A percentile compares a stretch with the other conserved stretches of the same genome.
These are phyloP conservation scores for Tamandua tetradactyla DNA, from an alignment of 2,797 vertebrate species.

Conservation along the genomic window DNA sequence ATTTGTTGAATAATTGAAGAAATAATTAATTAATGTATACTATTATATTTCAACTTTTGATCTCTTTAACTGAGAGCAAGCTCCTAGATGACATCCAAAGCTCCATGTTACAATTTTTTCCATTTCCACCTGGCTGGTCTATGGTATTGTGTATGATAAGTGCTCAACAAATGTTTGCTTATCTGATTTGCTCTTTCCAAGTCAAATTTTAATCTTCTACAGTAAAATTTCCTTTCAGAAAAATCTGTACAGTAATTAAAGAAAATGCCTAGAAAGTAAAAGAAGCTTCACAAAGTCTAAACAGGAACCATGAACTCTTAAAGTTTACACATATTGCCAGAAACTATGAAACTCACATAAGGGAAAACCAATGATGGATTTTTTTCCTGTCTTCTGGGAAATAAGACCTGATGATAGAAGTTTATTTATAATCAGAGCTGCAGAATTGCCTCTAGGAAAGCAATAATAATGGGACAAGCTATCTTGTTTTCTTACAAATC, in stretches of 20 bases:
- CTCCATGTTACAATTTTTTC: not conserved
- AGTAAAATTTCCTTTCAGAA: constrained; percentile 28
- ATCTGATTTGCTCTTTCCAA: constrained; percentile 20
- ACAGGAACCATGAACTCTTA: constrained; percentile 47
- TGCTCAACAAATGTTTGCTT: constrained; percentile 13
- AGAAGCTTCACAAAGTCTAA: constrained; percentile 44
- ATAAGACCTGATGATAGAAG: constrained; percentile 70
- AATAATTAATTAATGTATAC: not conserved
- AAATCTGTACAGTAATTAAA: constrained; percentile 40
- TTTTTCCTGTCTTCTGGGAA: constrained; percentile 61
- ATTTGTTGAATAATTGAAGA: not conserved
- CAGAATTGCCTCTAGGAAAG: constrained; percentile 72
- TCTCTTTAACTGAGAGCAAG: not conserved
- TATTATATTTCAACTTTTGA: not conserved
- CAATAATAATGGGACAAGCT: constrained; percentile 27
- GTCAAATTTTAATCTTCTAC: constrained; percentile 25
- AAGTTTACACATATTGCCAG: constrained; percentile 34
- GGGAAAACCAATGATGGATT: constrained; percentile 59
- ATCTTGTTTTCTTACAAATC: constrained; percentile 54
- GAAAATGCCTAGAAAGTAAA: not conserved
- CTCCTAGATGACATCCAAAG: not conserved
- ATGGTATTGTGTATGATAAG: not conserved
- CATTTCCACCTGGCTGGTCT: not conserved
- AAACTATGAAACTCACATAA: constrained; percentile 53
- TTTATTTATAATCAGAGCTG: constrained; percentile 71